Evolutionary conservation across 2,888 invertebrate species (phyloP).

Genomic region (Patella caerulea): DNA sequence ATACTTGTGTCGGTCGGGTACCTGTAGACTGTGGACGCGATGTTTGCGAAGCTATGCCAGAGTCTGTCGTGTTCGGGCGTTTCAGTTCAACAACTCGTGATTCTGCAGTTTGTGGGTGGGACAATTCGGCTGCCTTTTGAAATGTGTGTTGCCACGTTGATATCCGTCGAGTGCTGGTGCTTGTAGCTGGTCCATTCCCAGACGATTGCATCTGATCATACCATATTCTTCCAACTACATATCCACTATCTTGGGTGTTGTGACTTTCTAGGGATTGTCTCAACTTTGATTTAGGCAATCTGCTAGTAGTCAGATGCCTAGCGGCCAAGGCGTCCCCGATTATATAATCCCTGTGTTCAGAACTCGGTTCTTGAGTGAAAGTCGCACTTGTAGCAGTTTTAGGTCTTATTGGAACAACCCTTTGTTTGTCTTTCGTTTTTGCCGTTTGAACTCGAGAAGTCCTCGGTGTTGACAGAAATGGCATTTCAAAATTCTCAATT

Average conservation of each 20-base stretch:
- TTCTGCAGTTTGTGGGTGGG: too few relatives aligned
- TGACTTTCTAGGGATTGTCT: not conserved
- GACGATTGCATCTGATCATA: not conserved
- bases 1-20: too few relatives aligned
- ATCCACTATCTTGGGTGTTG: not conserved
- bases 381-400: not conserved
- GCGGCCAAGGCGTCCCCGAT: not conserved
- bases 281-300: too few relatives aligned
- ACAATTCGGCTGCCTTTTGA: too few relatives aligned
- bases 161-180: not conserved
- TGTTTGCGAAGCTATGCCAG: too few relatives aligned
- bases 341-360: not conserved
- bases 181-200: not conserved
- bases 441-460: not conserved
- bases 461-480: not conserved
- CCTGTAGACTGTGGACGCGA: too few relatives aligned
- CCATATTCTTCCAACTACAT: not conserved
- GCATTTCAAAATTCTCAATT: conserved; percentile 5
- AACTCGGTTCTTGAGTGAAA: not conserved
- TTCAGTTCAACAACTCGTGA: too few relatives aligned
- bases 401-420: not conserved
- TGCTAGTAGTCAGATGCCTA: not conserved
- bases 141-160: not conserved
- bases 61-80: too few relatives aligned
- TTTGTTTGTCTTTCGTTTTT: not conserved